Conservation (phyloP, 2,113 vertebrate species). For the Reinhardtius hippoglossoides region DNA sequence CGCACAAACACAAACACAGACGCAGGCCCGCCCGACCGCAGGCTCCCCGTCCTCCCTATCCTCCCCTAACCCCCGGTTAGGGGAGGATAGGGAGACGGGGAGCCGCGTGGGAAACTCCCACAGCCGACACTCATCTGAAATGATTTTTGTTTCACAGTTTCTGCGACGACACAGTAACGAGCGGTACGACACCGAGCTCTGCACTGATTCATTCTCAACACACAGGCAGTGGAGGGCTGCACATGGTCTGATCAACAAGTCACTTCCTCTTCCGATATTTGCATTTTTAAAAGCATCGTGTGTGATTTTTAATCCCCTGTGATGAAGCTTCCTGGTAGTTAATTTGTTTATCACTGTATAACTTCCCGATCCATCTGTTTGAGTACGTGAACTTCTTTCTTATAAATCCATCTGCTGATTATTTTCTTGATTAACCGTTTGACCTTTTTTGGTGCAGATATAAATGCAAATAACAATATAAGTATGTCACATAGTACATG, state of each 20-base stretch:
- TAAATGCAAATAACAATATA: too few relatives aligned
- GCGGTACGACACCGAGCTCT: neutral
- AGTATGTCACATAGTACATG: too few relatives aligned
- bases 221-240: too few relatives aligned
- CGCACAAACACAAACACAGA: conserved; percentile 7
- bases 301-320: too few relatives aligned
- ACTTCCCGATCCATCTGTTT: neutral
- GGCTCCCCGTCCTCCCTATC: too few relatives aligned
- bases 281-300: neutral
- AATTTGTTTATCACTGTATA: conserved; percentile 1
- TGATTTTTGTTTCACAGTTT: conserved; percentile 15
- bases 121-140: conserved; percentile 7
- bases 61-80: too few relatives aligned
- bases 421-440: too few relatives aligned
- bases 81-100: neutral
- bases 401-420: too few relatives aligned
- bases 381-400: too few relatives aligned
- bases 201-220: neutral
- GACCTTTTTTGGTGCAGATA: too few relatives aligned
- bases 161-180: neutral
- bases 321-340: neutral
- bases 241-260: neutral
- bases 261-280: conserved; percentile 39
- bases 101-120: conserved; percentile 59
- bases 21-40: too few relatives aligned